phyloP scores from a whole-genome alignment of 2,888 invertebrate genomes.

The Aethes cnicana region DNA sequence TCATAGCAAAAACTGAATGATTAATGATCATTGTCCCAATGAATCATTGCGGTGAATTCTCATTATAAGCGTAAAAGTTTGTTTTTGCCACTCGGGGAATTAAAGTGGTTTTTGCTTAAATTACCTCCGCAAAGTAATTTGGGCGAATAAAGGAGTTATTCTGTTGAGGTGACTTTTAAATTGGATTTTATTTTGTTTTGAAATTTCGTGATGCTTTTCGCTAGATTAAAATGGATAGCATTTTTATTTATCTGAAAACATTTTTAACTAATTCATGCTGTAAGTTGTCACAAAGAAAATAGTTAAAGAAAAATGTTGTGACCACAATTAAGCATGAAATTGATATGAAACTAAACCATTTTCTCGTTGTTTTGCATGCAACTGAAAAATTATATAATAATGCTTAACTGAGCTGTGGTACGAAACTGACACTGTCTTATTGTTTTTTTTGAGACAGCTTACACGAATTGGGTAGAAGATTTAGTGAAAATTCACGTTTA shows the following conservation, averaged over 20 bases:
- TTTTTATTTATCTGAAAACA: slow-evolving; percentile 1
- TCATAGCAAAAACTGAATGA: slow-evolving; percentile 28
- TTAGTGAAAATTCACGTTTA: background rate
- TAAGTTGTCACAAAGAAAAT: no score
- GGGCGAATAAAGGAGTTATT: slow-evolving; percentile 12
- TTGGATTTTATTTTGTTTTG: slow-evolving; percentile 24
- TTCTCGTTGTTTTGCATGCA: no score
- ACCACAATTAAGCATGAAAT: no score
- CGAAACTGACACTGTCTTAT: no score
- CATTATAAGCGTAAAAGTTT: slow-evolving; percentile 26
- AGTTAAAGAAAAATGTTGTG: no score
- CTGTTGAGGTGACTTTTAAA: slow-evolving; percentile 27
- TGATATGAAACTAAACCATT: no score
- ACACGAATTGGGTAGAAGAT: background rate
- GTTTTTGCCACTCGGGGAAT: slow-evolving; percentile 24
- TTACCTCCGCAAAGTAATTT: slow-evolving; percentile 11
- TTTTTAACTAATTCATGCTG: no score
- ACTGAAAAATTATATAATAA: no score
- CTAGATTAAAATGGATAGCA: slow-evolving; percentile 21
- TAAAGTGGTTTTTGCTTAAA: slow-evolving; percentile 26
- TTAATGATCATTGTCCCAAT: slow-evolving; percentile 26
- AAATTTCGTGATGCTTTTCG: slow-evolving; percentile 1
- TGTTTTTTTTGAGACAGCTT: no score
- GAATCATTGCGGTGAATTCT: slow-evolving; percentile 23
- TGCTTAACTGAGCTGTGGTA: no score